phyloP scores from a whole-genome alignment of 2,888 invertebrate species.

The Girardia tigrina region DNA sequence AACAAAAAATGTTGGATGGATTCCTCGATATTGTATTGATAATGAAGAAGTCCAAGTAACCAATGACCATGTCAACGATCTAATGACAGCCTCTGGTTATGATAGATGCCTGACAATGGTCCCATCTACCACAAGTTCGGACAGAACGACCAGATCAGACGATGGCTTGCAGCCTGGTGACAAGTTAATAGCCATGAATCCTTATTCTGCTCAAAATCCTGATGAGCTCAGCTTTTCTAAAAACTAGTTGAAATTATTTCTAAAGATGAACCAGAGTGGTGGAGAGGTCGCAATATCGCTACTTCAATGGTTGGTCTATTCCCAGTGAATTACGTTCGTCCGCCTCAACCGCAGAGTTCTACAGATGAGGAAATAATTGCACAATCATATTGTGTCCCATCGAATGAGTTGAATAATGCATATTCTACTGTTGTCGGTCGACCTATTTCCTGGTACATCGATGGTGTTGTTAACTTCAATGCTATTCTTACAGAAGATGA shows the following conservation, averaged over 20 bases:
- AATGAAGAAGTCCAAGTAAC: too few relatives aligned
- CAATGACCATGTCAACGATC: too few relatives aligned
- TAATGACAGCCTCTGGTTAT: neutral
- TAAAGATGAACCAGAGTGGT: constrained; percentile 88
- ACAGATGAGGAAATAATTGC: constrained; percentile 9
- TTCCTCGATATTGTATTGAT: neutral
- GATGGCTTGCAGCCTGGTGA: constrained; percentile 24
- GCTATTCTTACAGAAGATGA: constrained; percentile 49
- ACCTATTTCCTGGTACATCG: neutral
- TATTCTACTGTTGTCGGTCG: constrained; percentile 3
- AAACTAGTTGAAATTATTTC: constrained; percentile 56
- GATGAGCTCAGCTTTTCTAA: constrained; percentile 50
- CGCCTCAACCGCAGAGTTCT: constrained; percentile 39
- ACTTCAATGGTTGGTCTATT: constrained; percentile 77
- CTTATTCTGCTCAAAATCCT: constrained; percentile 45
- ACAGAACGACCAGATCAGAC: neutral
- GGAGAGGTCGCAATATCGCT: constrained; percentile 67
- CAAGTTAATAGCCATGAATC: constrained; percentile 42
- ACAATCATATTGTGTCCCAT: neutral
- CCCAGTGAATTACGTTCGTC: constrained; percentile 83
- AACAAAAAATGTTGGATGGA: neutral
- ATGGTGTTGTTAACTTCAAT: constrained; percentile 28
- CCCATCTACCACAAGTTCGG: neutral
- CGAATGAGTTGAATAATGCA: neutral
- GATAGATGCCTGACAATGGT: neutral